Conservation (phyloP, 92 coral and sea anemone genomes). For the Hydrozoanthus gracilis region DNA sequence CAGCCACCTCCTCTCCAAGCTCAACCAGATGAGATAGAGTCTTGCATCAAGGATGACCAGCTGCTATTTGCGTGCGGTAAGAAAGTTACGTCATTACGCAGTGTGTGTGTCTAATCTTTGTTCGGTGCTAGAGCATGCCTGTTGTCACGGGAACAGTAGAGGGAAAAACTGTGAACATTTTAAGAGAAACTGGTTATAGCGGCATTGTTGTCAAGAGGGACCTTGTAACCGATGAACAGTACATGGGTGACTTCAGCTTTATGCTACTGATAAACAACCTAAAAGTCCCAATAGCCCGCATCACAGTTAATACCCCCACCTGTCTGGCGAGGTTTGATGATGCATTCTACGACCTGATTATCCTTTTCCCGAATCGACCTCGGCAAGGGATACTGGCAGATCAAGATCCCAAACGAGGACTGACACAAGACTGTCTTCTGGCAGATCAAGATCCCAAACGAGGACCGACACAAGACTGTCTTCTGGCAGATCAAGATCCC, state of each 20-base stretch:
- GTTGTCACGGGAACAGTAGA: conserved; percentile 55
- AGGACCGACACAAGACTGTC: too few relatives aligned
- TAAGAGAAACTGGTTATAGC: conserved; percentile 77
- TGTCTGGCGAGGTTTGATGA: conserved; percentile 52
- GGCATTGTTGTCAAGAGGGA: conserved; percentile 64
- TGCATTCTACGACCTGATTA: conserved; percentile 27
- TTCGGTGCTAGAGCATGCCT: conserved; percentile 38
- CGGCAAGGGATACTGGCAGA: too few relatives aligned
- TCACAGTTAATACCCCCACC: conserved; percentile 55
- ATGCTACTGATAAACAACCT: conserved; percentile 62
- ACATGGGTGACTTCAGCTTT: conserved; percentile 40
- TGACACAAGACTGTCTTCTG: too few relatives aligned
- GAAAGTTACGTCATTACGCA: not conserved
- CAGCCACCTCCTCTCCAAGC: conserved; percentile 1
- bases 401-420: too few relatives aligned
- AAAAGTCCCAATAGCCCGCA: conserved; percentile 63
- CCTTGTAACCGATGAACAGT: conserved; percentile 51
- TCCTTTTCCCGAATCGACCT: not conserved
- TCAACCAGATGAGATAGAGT: conserved; percentile 6
- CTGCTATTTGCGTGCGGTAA: conserved; percentile 29
- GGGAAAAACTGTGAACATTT: conserved; percentile 43
- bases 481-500: too few relatives aligned
- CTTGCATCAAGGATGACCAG: conserved; percentile 13
- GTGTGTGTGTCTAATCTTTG: not conserved
- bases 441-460: too few relatives aligned